Evolutionary conservation across 2,113 vertebrate species (phyloP).

Genomic region (Lasiurus borealis): DNA sequence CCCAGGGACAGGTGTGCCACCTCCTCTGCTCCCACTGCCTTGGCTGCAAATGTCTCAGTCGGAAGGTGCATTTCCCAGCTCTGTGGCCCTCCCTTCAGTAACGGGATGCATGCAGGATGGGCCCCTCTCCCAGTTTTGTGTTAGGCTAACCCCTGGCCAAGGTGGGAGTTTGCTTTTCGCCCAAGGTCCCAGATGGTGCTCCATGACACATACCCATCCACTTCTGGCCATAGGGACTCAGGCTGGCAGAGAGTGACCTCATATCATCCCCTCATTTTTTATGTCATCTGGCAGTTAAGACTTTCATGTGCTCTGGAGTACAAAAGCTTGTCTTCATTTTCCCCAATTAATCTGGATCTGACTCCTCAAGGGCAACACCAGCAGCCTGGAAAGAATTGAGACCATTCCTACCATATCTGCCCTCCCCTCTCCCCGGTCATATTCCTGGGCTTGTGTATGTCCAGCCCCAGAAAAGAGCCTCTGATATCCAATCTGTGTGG

Average conservation of each 20-base stretch:
- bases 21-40: neutral
- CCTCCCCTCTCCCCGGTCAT: fast-evolving
- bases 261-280: fast-evolving
- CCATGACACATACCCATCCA: fast-evolving
- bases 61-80: neutral
- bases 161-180: neutral
- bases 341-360: neutral
- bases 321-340: neutral
- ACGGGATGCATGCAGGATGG: fast-evolving
- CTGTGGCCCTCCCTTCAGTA: no score
- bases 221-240: neutral
- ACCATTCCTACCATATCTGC: fast-evolving
- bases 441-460: fast-evolving
- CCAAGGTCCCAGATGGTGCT: fast-evolving
- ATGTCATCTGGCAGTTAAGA: fast-evolving
- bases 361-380: no score
- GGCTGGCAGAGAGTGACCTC: neutral
- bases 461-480: neutral
- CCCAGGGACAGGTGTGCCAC: neutral
- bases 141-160: fast-evolving
- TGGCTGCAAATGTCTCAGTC: fast-evolving
- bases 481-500: neutral
- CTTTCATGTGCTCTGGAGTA: neutral
- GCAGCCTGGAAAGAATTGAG: neutral
- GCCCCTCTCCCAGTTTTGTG: fast-evolving